Evolutionary conservation across 2,113 vertebrate genomes (phyloP).

Genomic region (Scophthalmus maximus): DNA sequence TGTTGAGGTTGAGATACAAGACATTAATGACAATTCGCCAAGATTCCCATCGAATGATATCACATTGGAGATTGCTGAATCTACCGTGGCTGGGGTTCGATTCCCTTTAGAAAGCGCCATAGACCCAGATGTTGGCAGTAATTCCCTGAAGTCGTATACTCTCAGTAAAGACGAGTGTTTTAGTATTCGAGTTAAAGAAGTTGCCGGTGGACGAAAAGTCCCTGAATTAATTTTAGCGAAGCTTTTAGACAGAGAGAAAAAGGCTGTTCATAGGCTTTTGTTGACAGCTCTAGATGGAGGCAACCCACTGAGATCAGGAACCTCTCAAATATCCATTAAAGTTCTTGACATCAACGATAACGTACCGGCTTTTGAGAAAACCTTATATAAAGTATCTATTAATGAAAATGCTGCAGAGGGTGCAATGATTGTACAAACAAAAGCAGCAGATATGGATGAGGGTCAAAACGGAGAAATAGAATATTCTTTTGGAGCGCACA

Average conservation of each 20-base stretch:
- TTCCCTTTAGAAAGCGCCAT: constrained; percentile 86
- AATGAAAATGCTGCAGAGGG: constrained; percentile 68
- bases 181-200: constrained; percentile 55
- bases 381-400: constrained; percentile 70
- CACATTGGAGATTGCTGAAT: constrained; percentile 82
- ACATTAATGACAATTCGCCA: constrained; percentile 87
- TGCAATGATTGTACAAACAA: constrained; percentile 38
- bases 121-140: constrained; percentile 85
- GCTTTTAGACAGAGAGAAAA: constrained; percentile 76
- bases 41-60: constrained; percentile 80
- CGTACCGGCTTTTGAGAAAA: constrained; percentile 74
- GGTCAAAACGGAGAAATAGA: constrained; percentile 86
- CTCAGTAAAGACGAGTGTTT: constrained; percentile 82
- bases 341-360: constrained; percentile 87
- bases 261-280: constrained; percentile 77
- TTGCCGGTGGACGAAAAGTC: constrained; percentile 50
- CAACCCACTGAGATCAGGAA: constrained; percentile 70
- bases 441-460: constrained; percentile 77
- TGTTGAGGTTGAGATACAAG: constrained; percentile 84
- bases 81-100: constrained; percentile 74
- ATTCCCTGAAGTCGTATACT: constrained; percentile 83
- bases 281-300: constrained; percentile 81
- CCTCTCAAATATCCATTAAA: constrained; percentile 53
- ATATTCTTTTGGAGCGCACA: constrained; percentile 83
- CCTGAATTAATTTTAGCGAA: constrained; percentile 79